phyloP scores from a whole-genome alignment of 2,888 invertebrate species.

The Spisula subtruncata region DNA sequence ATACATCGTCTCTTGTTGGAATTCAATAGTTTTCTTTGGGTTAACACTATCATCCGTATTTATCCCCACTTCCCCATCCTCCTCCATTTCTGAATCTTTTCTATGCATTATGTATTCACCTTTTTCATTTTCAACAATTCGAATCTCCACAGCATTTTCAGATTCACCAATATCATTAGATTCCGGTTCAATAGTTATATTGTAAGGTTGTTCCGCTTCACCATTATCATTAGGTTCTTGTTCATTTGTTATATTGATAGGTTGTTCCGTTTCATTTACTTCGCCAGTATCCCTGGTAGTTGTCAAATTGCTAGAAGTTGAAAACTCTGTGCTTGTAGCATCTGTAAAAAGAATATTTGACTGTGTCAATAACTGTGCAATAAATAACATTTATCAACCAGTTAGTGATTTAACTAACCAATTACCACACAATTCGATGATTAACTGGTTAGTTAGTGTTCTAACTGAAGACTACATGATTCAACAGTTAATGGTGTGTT shows the following conservation, averaged over 20 bases:
- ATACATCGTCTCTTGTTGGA: slow-evolving; percentile 71
- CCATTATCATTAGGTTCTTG: not conserved
- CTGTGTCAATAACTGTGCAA: too few relatives aligned
- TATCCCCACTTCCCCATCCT: slow-evolving; percentile 27
- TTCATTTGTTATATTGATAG: not conserved
- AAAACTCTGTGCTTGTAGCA: too few relatives aligned
- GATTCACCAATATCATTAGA: not conserved
- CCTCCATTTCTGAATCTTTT: slow-evolving; percentile 13
- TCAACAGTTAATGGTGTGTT: too few relatives aligned
- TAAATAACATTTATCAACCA: too few relatives aligned
- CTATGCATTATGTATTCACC: slow-evolving; percentile 59
- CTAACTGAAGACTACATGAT: too few relatives aligned
- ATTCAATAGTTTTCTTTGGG: slow-evolving; percentile 43
- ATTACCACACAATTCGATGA: too few relatives aligned
- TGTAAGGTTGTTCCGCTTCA: not conserved
- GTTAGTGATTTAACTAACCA: too few relatives aligned
- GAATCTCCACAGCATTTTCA: slow-evolving; percentile 49
- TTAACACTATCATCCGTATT: not conserved
- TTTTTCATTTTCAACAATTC: slow-evolving; percentile 49
- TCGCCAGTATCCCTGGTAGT: too few relatives aligned
- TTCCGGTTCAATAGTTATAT: not conserved
- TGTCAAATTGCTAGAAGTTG: too few relatives aligned
- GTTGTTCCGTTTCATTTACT: not conserved
- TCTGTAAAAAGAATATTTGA: too few relatives aligned
- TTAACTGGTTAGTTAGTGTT: too few relatives aligned